These are phyloP conservation scores for Chromoteleia sp. DNA, from an alignment of 2,888 invertebrate species.

Conservation along the genomic window DNA sequence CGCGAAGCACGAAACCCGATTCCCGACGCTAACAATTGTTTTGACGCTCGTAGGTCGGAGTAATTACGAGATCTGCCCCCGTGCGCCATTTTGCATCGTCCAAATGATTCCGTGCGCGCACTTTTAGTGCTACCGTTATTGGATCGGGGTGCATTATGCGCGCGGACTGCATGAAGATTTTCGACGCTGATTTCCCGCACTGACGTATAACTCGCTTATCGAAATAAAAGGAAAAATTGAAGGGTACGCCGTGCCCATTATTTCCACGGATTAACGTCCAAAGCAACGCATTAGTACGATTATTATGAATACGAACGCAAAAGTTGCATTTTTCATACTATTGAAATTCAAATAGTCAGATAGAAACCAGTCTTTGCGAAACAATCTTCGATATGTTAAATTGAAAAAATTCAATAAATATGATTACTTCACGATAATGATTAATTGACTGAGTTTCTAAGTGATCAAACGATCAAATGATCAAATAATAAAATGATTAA, in stretches of 20 bases:
- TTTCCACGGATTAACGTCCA: constrained; percentile 18
- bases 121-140: constrained; percentile 45
- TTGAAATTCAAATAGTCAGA: neutral
- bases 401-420: no score
- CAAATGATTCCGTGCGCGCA: constrained; percentile 55
- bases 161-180: constrained; percentile 59
- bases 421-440: no score
- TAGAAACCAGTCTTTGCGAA: no score
- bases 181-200: constrained; percentile 52
- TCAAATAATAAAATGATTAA: no score
- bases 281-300: constrained; percentile 18
- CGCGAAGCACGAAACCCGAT: constrained; percentile 73
- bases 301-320: constrained; percentile 32
- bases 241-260: constrained; percentile 30
- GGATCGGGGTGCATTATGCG: constrained; percentile 48
- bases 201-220: constrained; percentile 41
- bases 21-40: constrained; percentile 66
- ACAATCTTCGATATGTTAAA: no score
- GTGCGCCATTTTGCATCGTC: constrained; percentile 61
- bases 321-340: neutral
- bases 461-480: no score
- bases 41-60: constrained; percentile 62
- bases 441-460: no score
- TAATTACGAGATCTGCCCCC: constrained; percentile 60
- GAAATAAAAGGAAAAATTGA: constrained; percentile 52